Base-by-base conservation (phyloP, 35 echinoderm and acorn worm genomes). In the Stichopus chloronotus region DNA sequence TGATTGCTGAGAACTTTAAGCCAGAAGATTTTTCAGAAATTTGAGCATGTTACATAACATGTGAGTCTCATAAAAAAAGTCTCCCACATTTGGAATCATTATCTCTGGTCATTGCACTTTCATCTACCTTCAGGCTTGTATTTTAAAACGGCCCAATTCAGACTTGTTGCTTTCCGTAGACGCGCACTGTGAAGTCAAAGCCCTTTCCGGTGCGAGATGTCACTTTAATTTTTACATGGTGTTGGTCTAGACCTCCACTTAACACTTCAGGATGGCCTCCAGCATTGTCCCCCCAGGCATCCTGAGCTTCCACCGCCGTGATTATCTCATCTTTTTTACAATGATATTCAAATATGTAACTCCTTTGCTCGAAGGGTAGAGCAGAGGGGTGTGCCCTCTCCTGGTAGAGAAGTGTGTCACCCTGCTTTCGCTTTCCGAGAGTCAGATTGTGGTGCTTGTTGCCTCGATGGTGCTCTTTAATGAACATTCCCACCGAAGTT, bases 371-470 rank as follows among this genome's bases (percentile, higher is more conserved):
- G 9, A 59, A 17, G 7, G 84, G 84, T 55, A 25, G 14, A 24
- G 84, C 57, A 24, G 55, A 24, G 5, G 20, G 84, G 84, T 56
- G 84, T 24, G 55, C 21, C 9, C 84, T 11, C 58, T 87, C 84
- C 21, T 87, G 84, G 84, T 57, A 87, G 53, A 87, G 57, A 5
- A 87, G 84, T 87, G 20, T 13, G 9, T 87, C 84, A 6, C 84
- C 84, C 10, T 19, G 12, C 11, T 87, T 87, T 17, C 55, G 8
- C n/a, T 87, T 56, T 9, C 84, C 84, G 1, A 63, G 7, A 56
- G 21, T 56, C 84, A 87, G 55, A 20, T 87, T 58, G 22, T 87
- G 84, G 11, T 56, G 84, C 69, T 72, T 72, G 69, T 72, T 72
- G 0, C 69, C 69, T 7, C 69, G 69, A 72, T 72, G 69, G 69